A percentile compares a stretch with the other conserved stretches of the same genome.
phyloP scores from a whole-genome alignment of 2,888 invertebrate genomes.

The Lissocephala sabroskyi region DNA sequence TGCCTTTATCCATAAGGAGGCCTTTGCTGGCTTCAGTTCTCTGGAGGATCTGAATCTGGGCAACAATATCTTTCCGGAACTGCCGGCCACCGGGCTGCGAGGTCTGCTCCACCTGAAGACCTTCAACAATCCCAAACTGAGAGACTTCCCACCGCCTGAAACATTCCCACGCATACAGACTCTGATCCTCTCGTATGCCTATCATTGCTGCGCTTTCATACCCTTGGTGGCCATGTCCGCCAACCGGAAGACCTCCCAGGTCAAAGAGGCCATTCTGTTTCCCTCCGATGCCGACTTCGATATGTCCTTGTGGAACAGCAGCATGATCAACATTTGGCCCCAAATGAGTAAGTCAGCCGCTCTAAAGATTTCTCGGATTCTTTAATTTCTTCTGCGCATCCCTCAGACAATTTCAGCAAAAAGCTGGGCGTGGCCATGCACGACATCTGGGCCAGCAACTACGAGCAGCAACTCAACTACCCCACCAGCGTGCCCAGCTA shows the following conservation, averaged over 20 bases:
- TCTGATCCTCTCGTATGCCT: slow-evolving; percentile 92
- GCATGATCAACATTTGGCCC: slow-evolving; percentile 87
- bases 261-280: slow-evolving; percentile 79
- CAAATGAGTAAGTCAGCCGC: slow-evolving; percentile 79
- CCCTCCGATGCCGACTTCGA: slow-evolving; percentile 81
- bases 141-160: slow-evolving; percentile 90
- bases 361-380: background rate
- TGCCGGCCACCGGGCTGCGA: slow-evolving; percentile 88
- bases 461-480: slow-evolving; percentile 80
- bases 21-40: slow-evolving; percentile 84
- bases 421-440: slow-evolving; percentile 81
- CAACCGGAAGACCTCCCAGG: slow-evolving; percentile 73
- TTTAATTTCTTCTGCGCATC: background rate
- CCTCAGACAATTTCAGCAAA: slow-evolving; percentile 80
- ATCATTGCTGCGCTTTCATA: slow-evolving; percentile 95
- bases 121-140: slow-evolving; percentile 90
- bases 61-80: slow-evolving; percentile 86
- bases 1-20: slow-evolving; percentile 86
- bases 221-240: slow-evolving; percentile 76
- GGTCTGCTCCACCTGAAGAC: slow-evolving; percentile 89
- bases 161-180: slow-evolving; percentile 89
- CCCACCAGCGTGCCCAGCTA: slow-evolving; percentile 81
- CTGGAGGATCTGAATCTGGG: slow-evolving; percentile 94
- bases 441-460: slow-evolving; percentile 79
- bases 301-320: slow-evolving; percentile 85